Conservation (phyloP, 2,113 vertebrate genomes). For the Maccullochella peelii region DNA sequence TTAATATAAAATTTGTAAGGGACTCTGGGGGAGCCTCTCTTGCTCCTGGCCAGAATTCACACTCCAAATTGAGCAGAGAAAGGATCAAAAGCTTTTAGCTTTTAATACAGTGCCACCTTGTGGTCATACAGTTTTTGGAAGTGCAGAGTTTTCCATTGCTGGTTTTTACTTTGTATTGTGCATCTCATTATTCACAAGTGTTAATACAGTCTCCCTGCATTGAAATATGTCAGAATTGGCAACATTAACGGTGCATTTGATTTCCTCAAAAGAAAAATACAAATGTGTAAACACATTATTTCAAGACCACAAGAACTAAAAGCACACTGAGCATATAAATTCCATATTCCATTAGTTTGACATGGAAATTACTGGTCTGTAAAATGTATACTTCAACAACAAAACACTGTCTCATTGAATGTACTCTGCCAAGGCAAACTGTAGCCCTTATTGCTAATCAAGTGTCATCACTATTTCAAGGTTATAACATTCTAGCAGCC, state of each 20-base stretch:
- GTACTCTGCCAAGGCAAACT: not conserved
- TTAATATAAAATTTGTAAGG: not conserved
- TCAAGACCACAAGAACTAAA: conserved; percentile 7
- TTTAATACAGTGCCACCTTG: conserved; percentile 70
- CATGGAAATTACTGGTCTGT: not conserved
- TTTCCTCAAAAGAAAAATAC: conserved; percentile 6
- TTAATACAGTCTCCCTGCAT: conserved; percentile 23
- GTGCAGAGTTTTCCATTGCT: conserved; percentile 11
- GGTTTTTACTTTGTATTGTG: conserved; percentile 25
- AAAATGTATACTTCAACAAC: conserved; percentile 6
- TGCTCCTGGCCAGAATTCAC: not conserved
- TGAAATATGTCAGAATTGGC: conserved; percentile 16
- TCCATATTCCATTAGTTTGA: not conserved
- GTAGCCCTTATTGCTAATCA: conserved; percentile 57
- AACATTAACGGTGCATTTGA: conserved; percentile 28
- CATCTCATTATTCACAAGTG: conserved; percentile 24
- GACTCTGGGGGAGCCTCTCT: not conserved
- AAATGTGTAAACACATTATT: conserved; percentile 21
- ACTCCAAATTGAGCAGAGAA: not conserved
- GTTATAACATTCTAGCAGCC: conserved; percentile 57
- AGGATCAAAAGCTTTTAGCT: not conserved
- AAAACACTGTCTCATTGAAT: not conserved
- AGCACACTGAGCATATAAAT: not conserved
- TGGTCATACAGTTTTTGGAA: conserved; percentile 40
- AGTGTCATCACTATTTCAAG: conserved; percentile 2